These are phyloP conservation scores for Trichoplusia ni DNA, from an alignment of 1,140 invertebrate species.

Conservation along the genomic window DNA sequence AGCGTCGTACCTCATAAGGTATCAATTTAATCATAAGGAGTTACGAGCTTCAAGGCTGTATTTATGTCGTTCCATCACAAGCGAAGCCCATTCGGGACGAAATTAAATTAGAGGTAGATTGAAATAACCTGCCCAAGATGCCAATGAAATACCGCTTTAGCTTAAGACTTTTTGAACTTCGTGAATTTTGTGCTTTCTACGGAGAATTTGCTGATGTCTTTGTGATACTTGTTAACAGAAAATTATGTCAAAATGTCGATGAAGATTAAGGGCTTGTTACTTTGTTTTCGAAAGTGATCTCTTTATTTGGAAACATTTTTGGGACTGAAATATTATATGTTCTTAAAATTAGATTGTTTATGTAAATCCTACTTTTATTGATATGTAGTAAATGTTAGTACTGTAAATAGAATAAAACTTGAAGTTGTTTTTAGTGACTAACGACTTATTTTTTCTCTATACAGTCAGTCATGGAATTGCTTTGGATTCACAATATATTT, in stretches of 20 bases:
- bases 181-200: conserved; percentile 5
- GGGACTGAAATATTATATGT: too few species aligned
- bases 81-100: conserved; percentile 25
- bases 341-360: too few species aligned
- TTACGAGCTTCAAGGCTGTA: conserved; percentile 28
- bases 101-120: conserved; percentile 40
- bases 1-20: conserved; percentile 23
- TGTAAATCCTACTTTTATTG: too few species aligned
- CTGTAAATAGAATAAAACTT: too few species aligned
- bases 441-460: too few species aligned
- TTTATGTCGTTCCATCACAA: conserved; percentile 14
- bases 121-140: conserved; percentile 36
- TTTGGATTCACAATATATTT: too few species aligned
- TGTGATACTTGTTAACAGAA: not conserved
- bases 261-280: not conserved
- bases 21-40: conserved; percentile 36
- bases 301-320: too few species aligned
- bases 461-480: too few species aligned
- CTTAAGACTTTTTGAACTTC: conserved; percentile 14
- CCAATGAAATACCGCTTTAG: conserved; percentile 22
- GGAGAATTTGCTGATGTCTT: conserved; percentile 3
- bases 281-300: too few species aligned
- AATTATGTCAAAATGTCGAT: not conserved
- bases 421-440: too few species aligned
- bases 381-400: too few species aligned